Evolutionary conservation across 2,888 invertebrate species (phyloP).

Genomic region (Drosophila siamana): DNA sequence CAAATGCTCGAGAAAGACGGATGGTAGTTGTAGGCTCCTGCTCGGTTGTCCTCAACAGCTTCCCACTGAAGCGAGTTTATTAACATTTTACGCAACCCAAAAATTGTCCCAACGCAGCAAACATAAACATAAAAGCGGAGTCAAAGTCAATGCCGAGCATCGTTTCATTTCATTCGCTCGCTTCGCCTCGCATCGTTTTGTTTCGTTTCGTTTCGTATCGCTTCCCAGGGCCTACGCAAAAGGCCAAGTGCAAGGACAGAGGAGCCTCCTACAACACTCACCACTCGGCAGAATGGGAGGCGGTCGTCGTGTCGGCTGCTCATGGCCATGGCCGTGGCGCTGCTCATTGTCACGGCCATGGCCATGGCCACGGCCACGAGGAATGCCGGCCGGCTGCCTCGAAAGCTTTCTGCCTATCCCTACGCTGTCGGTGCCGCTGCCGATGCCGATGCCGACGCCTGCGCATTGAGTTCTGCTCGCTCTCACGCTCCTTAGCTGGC

Average conservation of each 20-base stretch:
- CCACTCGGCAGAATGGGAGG: no score
- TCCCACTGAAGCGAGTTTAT: constrained; percentile 62
- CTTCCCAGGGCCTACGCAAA: constrained; percentile 62
- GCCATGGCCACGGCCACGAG: constrained; percentile 45
- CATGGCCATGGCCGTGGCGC: constrained; percentile 55
- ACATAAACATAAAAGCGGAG: constrained; percentile 52
- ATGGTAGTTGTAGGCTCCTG: constrained; percentile 44
- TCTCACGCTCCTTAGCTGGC: constrained; percentile 10
- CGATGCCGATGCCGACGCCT: constrained; percentile 39
- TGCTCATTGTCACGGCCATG: constrained; percentile 78
- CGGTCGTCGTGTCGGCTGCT: neutral
- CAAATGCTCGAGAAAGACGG: constrained; percentile 43
- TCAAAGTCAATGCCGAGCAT: constrained; percentile 13
- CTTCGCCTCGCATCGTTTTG: no score
- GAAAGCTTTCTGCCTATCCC: constrained; percentile 49
- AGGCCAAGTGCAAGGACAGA: constrained; percentile 82
- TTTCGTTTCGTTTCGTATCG: neutral
- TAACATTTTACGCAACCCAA: constrained; percentile 75
- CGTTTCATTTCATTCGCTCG: neutral
- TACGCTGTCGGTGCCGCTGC: no score
- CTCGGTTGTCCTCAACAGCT: constrained; percentile 7
- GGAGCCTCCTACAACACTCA: constrained; percentile 29
- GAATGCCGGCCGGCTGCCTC: constrained; percentile 57
- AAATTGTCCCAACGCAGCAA: constrained; percentile 55
- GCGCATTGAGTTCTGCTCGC: constrained; percentile 36